Base-by-base conservation (phyloP, 1,140 invertebrate genomes). In the Eriocheir sinensis region DNA sequence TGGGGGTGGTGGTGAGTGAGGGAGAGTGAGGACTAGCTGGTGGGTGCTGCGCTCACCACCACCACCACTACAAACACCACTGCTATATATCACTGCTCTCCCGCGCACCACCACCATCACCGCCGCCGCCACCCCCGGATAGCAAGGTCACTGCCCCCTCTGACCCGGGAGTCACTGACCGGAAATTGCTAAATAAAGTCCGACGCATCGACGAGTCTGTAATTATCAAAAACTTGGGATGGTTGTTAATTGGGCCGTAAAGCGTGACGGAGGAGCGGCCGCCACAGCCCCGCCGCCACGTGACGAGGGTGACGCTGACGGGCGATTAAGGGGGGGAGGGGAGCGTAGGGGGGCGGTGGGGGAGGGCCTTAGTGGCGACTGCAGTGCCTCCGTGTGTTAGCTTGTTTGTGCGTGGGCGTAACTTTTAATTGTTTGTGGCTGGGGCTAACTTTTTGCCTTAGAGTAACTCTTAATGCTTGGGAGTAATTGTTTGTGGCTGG, bases 211-310 rank as follows among this genome's bases (percentile, higher is more conserved):
- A 72, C 60, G 60, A 4, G 27, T n/a, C n/a, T 21, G 27, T n/a
- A 72, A n/a, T 72, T n/a, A n/a, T n/a, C 60, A 72, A 72, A 72
- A 72, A 72, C 60, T 72, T 72, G 6, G n/a, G 60, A n/a, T 72
- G 60, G 27, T n/a, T 72, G 60, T 72, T 72, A 72, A 72, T 72
- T 72, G 60, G 60, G 21, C 60, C 60, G 60, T 72, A 72, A 72
- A 72, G 60, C 60, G 60, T 72, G 60, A 72, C 21, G 60, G 27
- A n/a, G 60, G 60, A 72, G 60, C 60, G n/a, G 60, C 60, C 60
- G 60, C n/a, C 60, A n/a, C 60, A n/a, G 60, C 60, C 12, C 21
- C 60, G 60, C 21, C 21, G n/a, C 60, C n/a, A n/a, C 60, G 60
- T 72, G 60, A 72, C 60, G 60, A 3, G 21, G 21, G 9, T 72